Evolutionary conservation across 23 tunicate species (phyloP), one percentile per base, ranked within the genome.

Genomic region (Diplosoma virens): DNA sequence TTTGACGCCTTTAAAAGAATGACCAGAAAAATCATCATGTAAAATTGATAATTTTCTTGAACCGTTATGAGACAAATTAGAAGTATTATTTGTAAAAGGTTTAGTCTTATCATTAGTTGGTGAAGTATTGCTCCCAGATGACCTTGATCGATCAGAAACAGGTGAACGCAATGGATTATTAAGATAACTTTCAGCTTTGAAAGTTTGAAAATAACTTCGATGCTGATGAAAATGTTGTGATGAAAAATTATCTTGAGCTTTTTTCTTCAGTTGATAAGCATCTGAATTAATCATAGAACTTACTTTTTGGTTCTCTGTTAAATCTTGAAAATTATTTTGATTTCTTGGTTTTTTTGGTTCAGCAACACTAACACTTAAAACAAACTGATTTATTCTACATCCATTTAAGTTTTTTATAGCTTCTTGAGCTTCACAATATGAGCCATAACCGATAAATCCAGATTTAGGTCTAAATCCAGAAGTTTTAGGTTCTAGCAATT

Each of bases 201-300:
- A n/a, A n/a, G n/a, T n/a, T n/a, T n/a, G n/a, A n/a, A n/a, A n/a
- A n/a, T n/a, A n/a, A n/a, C n/a, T n/a, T n/a, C n/a, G n/a, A n/a
- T n/a, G n/a, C n/a, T n/a, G n/a, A n/a, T n/a, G n/a, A n/a, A n/a
- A n/a, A n/a, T n/a, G n/a, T n/a, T n/a, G n/a, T n/a, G n/a, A n/a
- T n/a, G n/a, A n/a, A 30, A 75, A 23, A 22, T 55, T 27, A n/a
- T 79, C 84, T 14, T 79, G 76, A 47, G 70, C 66, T 37, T 66
- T 47, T 50, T 79, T 48, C 28, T 16, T 64, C 6, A 79, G 21
- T 18, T 9, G 17, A 2, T 79, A 29, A 6, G 52, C 32, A 21
- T 79, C 84, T 29, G 46, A 53, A 35, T 66, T 66, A 50, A 79
- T 67, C 24, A 79, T 17, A 29, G 76, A 76, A 47, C 73, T 76